A percentile compares a stretch with the other conserved stretches of the same genome.
phyloP scores from a whole-genome alignment of 2,888 invertebrate species.

The Drosophila prostipennis region DNA sequence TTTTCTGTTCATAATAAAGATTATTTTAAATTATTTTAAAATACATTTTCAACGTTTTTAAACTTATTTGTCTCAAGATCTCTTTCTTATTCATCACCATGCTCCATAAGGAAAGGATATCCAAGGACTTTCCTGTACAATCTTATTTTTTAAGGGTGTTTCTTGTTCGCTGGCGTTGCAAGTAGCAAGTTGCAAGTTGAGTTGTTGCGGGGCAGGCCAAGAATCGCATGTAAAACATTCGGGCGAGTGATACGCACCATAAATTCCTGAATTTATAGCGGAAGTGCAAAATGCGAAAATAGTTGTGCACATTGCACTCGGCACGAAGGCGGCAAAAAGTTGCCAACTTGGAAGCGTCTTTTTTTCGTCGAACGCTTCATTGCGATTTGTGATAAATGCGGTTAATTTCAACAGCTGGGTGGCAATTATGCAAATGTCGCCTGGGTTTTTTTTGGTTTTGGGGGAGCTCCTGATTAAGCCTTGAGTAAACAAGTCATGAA shows the following conservation, averaged over 20 bases:
- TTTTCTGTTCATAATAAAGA: too few species aligned
- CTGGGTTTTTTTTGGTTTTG: not conserved
- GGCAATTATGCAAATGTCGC: constrained; percentile 70
- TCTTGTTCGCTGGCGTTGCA: constrained; percentile 3
- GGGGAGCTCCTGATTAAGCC: constrained; percentile 1
- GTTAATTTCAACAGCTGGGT: constrained; percentile 58
- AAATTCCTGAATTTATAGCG: constrained; percentile 75
- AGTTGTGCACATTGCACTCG: constrained; percentile 48
- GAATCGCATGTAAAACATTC: constrained; percentile 71
- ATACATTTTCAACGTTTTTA: too few species aligned
- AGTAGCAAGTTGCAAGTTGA: constrained; percentile 7
- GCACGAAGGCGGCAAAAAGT: constrained; percentile 35
- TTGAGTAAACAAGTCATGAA: constrained; percentile 39
- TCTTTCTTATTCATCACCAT: not conserved
- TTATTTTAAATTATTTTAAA: too few species aligned
- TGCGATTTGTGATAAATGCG: constrained; percentile 65
- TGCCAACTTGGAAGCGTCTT: constrained; percentile 7
- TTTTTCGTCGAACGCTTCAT: constrained; percentile 33
- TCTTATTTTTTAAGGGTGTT: constrained; percentile 14
- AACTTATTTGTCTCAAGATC: not conserved
- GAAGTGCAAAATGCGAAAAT: constrained; percentile 78
- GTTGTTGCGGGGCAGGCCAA: constrained; percentile 34
- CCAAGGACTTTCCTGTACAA: not conserved
- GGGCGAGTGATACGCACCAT: constrained; percentile 76
- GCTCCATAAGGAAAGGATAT: not conserved